Percentiles rank a stretch among this genome's conserved stretches.
These are phyloP conservation scores for Geotrupes spiniger DNA, from an alignment of 2,888 invertebrate species.

Conservation along the genomic window DNA sequence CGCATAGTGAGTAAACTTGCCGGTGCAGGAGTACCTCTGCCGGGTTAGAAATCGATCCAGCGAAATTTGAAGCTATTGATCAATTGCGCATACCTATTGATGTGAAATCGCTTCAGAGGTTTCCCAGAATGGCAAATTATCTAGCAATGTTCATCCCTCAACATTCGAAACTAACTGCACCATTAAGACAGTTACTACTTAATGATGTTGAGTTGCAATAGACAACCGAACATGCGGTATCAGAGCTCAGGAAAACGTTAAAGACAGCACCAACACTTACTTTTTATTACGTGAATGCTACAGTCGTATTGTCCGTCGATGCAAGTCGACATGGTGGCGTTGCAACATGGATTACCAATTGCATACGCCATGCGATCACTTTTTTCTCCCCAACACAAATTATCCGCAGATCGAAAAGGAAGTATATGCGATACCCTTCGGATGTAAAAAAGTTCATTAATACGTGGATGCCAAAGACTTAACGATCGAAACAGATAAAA, in stretches of 20 bases:
- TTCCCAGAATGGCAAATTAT: constrained; percentile 29
- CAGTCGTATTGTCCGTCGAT: constrained; percentile 26
- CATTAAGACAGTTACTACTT: no score
- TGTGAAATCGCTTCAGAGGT: no score
- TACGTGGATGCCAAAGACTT: constrained; percentile 28
- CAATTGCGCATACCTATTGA: constrained; percentile 22
- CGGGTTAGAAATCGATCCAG: not conserved
- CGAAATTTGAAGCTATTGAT: no score
- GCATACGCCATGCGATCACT: no score
- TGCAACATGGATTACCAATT: constrained; percentile 32
- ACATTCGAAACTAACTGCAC: no score
- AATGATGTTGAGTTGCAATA: constrained; percentile 24
- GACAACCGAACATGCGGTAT: constrained; percentile 13
- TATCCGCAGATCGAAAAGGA: constrained; percentile 17
- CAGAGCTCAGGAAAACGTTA: no score
- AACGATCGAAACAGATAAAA: constrained; percentile 32
- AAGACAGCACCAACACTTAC: constrained; percentile 21
- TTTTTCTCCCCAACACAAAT: constrained; percentile 17
- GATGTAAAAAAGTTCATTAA: constrained; percentile 29
- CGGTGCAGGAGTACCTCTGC: constrained; percentile 22
- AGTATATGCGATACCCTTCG: constrained; percentile 28
- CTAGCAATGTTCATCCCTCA: no score
- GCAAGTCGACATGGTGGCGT: constrained; percentile 25
- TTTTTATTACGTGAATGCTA: constrained; percentile 21
- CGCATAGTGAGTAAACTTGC: constrained; percentile 16